A percentile compares a stretch with the other conserved stretches of the same genome.
Conservation (phyloP, 2,797 vertebrate species). For the Sebastes hopkinsi region DNA sequence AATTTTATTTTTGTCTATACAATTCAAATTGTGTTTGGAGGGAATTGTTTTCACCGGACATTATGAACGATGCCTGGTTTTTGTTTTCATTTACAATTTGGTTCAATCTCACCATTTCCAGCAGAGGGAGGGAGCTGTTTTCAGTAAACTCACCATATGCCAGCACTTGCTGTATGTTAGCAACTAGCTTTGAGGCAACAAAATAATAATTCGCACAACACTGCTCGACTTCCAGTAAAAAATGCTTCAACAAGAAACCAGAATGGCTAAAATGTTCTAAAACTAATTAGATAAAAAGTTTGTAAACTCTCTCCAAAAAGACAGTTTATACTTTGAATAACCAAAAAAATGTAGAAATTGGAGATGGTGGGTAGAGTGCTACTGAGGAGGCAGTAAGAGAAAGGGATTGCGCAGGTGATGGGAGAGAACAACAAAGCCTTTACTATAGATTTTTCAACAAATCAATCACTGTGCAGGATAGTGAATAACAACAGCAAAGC, state of each 20-base stretch:
- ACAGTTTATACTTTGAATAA: constrained; percentile 1
- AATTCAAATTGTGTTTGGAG: accelerated
- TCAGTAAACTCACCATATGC: background rate
- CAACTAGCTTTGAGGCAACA: constrained; percentile 8
- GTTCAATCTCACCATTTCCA: background rate
- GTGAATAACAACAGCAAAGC: constrained; percentile 67
- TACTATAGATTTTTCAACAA: constrained; percentile 82
- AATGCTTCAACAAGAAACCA: background rate
- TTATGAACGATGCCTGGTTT: too few species aligned
- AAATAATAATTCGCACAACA: background rate
- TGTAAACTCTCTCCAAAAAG: constrained; percentile 1
- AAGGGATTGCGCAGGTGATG: constrained; percentile 52
- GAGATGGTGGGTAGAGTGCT: constrained; percentile 14
- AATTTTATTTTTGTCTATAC: too few species aligned
- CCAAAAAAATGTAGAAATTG: background rate
- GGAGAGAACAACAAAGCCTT: constrained; percentile 75
- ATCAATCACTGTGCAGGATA: constrained; percentile 76
- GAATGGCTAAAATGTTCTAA: background rate
- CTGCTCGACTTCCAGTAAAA: background rate
- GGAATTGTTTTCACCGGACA: too few species aligned
- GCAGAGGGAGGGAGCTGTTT: background rate
- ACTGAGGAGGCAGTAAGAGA: constrained; percentile 38
- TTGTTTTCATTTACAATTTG: background rate
- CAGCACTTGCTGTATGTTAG: background rate
- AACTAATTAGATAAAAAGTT: background rate